Base-by-base conservation (phyloP, 1,140 invertebrate genomes). In the Drosophila nannoptera region DNA sequence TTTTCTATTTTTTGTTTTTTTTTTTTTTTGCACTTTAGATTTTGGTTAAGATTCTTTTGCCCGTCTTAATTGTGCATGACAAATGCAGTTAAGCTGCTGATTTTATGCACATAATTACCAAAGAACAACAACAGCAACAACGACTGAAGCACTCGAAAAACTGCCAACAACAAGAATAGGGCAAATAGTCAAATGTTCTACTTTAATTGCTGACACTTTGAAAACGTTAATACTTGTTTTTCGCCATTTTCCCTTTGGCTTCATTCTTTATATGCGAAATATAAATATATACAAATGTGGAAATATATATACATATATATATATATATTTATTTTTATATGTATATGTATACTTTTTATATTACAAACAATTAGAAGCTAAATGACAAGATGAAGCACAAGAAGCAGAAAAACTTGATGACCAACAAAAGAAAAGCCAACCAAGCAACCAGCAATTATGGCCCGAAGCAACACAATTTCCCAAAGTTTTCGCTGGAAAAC, bases 131-230 rank as follows among this genome's bases (percentile, higher is more conserved):
- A 59, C 35, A 58, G 33, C 22, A 14, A 32, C 43, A 56, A 50
- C n/a, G 60, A 54, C 9, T 22, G 33, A 52, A 36, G 32, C 53
- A 68, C 67, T 83, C 56, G 72, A 84, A 82, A 82, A 82, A 78
- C 75, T 71, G 68, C 46, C 43, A 71, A 66, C 59, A 38, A 64
- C 56, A 74, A 43, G n/a, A 14, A 14, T 61, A 69, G 43, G 59
- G 38, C 53, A 53, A 64, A 55, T 45, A 46, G 54, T 22, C 70
- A 64, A 75, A 69, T 69, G 73, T 75, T 65, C 73, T 66, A 80
- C 72, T 78, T 84, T 84, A 84, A 84, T 76, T 83, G 78, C 78
- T 83, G 78, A 84, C 80, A 76, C 35, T 78, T 84, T 78, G 38
- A 58, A 78, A 82, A 82, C 65, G 50, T 66, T 69, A 55, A 43